Evolutionary conservation across 2,888 invertebrate species (phyloP), one percentile per base, ranked within the genome.

Genomic region (Caenorhabditis afra): DNA sequence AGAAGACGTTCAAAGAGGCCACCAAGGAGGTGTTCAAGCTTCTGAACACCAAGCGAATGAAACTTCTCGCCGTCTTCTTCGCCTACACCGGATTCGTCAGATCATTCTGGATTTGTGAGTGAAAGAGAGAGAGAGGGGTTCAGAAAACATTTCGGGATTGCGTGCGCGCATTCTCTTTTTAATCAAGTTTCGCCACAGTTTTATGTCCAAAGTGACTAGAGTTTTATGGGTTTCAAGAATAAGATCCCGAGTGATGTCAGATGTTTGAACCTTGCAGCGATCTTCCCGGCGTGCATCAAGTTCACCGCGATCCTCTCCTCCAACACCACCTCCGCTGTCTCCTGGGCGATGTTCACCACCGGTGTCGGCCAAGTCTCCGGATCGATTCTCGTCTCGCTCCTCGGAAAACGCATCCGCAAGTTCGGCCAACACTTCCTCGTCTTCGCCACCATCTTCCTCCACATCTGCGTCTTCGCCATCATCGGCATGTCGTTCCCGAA

Each of bases 41-140:
- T 1, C 8, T 70, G 37, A 53, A 23, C n/a, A 53, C 53, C 1
- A 4, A 10, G 1, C 8, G 44, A 44, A 73, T 79, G 57, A 8
- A 45, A 11, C 49, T 16, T 12, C 29, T 79, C 7, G 16, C 67
- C 8, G 14, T 67, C 12, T 67, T 79, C 39, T 79, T 79, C 52
- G 39, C 67, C 18, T 79, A 79, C 29, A 62, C 78, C 16, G 78
- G 78, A 49, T 58, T 79, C 5, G 35, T 55, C 2, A 22, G 67
- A 14, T 73, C 78, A 3, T 79, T 79, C 45, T 79, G 78, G 78
- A 73, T 79, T 62, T 73, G 71, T 73, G 20, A 70, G 70, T 59
- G 41, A 11, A 37, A n/a, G n/a, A n/a, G n/a, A n/a, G n/a, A n/a
- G n/a, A 7, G 7, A 29, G 29, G 29, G 29, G 29, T 29, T n/a